These are phyloP conservation scores for Microcebus tavaratra DNA, from an alignment of 2,113 vertebrate species.

Conservation along the genomic window DNA sequence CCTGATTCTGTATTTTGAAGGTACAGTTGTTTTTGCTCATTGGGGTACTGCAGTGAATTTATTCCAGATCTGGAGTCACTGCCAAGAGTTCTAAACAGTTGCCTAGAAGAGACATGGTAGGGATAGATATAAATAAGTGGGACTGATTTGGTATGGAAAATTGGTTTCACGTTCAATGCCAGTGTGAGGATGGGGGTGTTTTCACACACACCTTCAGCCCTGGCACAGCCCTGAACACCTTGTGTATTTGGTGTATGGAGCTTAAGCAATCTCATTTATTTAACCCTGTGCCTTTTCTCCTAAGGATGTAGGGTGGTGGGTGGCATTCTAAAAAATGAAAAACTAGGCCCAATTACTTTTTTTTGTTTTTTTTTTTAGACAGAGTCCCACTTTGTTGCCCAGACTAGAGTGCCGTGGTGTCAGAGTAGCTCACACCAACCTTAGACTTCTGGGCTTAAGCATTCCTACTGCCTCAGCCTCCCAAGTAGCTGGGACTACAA, in stretches of 20 bases:
- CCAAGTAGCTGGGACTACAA: too few relatives aligned
- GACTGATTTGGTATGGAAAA: neutral
- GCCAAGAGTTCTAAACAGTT: too few relatives aligned
- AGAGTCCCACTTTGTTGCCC: too few relatives aligned
- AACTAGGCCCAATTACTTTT: neutral
- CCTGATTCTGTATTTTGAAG: neutral
- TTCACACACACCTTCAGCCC: neutral
- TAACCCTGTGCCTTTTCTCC: neutral
- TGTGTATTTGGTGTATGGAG: neutral
- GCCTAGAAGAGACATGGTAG: neutral
- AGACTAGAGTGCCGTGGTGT: too few relatives aligned
- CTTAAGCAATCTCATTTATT: neutral
- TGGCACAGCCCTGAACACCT: fast-evolving
- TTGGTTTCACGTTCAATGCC: neutral
- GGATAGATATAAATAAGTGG: neutral
- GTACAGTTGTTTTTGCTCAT: neutral
- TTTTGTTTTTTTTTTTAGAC: too few relatives aligned
- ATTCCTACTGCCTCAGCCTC: too few relatives aligned
- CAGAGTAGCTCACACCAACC: too few relatives aligned
- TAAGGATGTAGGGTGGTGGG: neutral
- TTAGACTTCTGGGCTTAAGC: too few relatives aligned
- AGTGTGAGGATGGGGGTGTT: fast-evolving
- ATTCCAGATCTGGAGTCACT: neutral
- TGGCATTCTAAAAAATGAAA: neutral
- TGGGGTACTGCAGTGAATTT: neutral